Conservation (phyloP, 2,113 vertebrate genomes). For the Nematolebias whitei region DNA sequence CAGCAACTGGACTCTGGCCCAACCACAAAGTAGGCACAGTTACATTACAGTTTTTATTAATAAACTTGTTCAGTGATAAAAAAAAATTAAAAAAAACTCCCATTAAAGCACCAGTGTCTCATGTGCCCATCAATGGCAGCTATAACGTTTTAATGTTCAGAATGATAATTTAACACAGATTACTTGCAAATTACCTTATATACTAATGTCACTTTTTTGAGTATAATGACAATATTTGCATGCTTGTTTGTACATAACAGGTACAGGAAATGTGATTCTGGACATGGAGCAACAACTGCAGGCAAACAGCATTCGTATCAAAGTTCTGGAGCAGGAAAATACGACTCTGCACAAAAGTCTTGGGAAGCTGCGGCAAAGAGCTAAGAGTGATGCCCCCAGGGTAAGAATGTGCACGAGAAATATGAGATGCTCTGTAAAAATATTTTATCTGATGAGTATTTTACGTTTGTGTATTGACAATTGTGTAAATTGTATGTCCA, state of each 20-base stretch:
- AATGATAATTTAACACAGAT: neutral
- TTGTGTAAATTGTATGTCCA: neutral
- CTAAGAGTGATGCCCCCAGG: slow-evolving; percentile 64
- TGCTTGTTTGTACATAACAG: slow-evolving; percentile 64
- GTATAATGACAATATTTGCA: neutral
- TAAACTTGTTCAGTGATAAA: too few species aligned
- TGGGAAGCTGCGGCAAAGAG: slow-evolving; percentile 77
- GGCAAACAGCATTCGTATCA: slow-evolving; percentile 87
- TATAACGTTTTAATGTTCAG: too few species aligned
- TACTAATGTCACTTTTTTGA: too few species aligned
- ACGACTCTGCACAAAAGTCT: slow-evolving; percentile 73
- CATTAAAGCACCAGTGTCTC: too few species aligned
- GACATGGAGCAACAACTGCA: slow-evolving; percentile 92
- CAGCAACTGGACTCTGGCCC: slow-evolving; percentile 56
- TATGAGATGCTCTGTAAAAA: neutral
- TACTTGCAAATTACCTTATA: neutral
- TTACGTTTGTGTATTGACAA: neutral
- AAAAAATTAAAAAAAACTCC: too few species aligned
- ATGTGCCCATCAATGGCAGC: too few species aligned
- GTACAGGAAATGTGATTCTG: slow-evolving; percentile 79
- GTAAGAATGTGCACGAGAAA: slow-evolving; percentile 62
- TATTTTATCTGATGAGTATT: neutral
- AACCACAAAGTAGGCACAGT: slow-evolving; percentile 83
- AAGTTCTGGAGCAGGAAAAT: slow-evolving; percentile 88
- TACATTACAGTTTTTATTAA: neutral